These are phyloP conservation scores for Pteronotus mesoamericanus DNA, from an alignment of 2,797 vertebrate genomes.

Conservation along the genomic window DNA sequence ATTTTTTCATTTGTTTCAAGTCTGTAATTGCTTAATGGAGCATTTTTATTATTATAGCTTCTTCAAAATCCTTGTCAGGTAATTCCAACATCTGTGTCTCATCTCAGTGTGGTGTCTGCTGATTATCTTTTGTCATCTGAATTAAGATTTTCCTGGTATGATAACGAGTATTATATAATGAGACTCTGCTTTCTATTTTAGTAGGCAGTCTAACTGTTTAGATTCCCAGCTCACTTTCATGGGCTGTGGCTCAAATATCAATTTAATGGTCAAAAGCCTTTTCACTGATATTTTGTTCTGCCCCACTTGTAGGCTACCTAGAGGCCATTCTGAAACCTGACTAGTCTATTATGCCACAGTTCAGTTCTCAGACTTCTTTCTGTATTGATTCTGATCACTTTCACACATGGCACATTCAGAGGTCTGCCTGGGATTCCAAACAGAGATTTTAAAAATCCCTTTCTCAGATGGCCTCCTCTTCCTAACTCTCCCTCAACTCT, in stretches of 20 bases:
- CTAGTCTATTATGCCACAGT: background rate
- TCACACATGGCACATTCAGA: background rate
- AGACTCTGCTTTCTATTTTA: slow-evolving; percentile 7
- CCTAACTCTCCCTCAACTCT: background rate
- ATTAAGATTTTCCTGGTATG: background rate
- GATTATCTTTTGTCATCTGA: slow-evolving; percentile 31
- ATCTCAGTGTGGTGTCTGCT: background rate
- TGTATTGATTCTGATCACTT: background rate
- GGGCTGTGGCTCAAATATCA: slow-evolving; percentile 16
- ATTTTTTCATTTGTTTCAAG: slow-evolving; percentile 27
- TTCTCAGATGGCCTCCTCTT: background rate
- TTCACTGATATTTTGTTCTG: background rate
- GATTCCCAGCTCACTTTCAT: background rate
- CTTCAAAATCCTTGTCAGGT: slow-evolving; percentile 46
- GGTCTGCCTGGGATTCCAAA: background rate
- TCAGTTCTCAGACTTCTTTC: background rate
- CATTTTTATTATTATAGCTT: background rate
- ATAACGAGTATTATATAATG: background rate
- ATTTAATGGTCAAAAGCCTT: slow-evolving; percentile 10
- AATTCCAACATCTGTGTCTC: slow-evolving; percentile 24
- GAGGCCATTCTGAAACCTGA: background rate
- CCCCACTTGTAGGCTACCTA: background rate
- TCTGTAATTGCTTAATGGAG: background rate
- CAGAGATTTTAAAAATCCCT: background rate
- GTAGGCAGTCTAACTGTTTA: background rate